Base-by-base conservation (phyloP, 2,113 vertebrate genomes). In the Cryptomyrus ogoouensis region DNA sequence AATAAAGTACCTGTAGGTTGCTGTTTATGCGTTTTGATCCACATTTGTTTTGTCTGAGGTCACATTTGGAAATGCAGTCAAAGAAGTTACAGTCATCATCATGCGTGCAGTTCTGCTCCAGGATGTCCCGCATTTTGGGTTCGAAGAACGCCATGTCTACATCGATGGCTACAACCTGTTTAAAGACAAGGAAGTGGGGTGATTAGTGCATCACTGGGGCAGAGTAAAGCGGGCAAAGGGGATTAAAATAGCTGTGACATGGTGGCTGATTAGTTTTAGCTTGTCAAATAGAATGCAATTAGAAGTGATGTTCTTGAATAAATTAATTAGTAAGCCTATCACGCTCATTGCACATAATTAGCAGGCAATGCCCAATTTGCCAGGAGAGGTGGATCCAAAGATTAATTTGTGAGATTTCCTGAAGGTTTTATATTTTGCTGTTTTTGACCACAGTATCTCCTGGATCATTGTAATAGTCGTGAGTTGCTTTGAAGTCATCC, bases 91-190 rank as follows among this genome's bases (percentile, higher is more conserved):
- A 99, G 83, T 99, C 98, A 56, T 97, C 97, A 0, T 99, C 97
- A 46, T 92, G 94, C 6, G 97, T 98, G 95, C 98, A 99, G 92
- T 99, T 98, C 93, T 99, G 98, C 91, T 98, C 97, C 0, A 99
- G 96, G 91, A 99, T 98, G 91, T 98, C 97, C 88, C 94, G 96
- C 98, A 99, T 99, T 95, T 99, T 99, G 0, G 98, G 98, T 93
- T 99, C 98, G 87, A 99, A 99, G 95, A 99, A 99, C 49, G 98
- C 98, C 98, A 99, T 99, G 95, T 99, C 98, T 93, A 99, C 97
- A 49, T 99, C 98, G 10, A 99, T 99, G 35, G 98, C 98, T 49
- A 98, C 98, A 84, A 99, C 98, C 98, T 99, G 94, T 4, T 91
- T 91, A 93, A 50, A 88, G 92, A 90, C 8, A 31, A 15, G 83